Base-by-base conservation (phyloP, 2,888 invertebrate genomes). In the Coremacera marginata region DNA sequence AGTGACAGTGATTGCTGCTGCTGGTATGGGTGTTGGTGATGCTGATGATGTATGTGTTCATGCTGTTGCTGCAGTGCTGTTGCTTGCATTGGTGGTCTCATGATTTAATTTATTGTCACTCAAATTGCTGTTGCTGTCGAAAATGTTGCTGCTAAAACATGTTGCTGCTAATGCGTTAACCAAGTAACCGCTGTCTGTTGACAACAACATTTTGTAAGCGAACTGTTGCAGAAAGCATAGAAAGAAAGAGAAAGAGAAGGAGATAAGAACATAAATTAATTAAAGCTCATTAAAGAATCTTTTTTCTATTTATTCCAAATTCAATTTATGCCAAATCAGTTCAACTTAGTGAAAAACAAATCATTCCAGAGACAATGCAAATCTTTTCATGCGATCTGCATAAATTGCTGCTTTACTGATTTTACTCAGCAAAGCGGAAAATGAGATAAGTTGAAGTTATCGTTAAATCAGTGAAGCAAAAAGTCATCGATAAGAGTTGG, bases 11-110 rank as follows among this genome's bases (percentile, higher is more conserved):
- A 79, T 14, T 81, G 82, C 51, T 80, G 82, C 55, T 79, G 78
- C 8, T 81, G 78, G 3, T 77, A 60, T 8, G 76, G 79, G n/a
- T 77, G 78, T 22, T 79, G 80, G 9, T 82, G 80, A 52, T 81
- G 80, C 11, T 81, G 82, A 34, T 80, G 82, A 76, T 80, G 79
- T 22, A 74, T 80, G 70, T 78, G 79, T 73, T 86, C 84, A 84
- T 85, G 87, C 84, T 85, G 82, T 82, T 86, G 87, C 84, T 87
- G 88, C 83, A 87, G 80, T 80, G 85, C 82, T 76, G 83, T 81
- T 78, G 86, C 81, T 78, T 86, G 88, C 84, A 85, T 83, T 74
- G 87, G 87, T 76, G 87, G 87, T 83, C 87, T 83, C 87, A 87
- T 87, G 80, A 80, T 86, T 83, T 76, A 80, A 71, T 65, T 77